These are phyloP conservation scores for Drosophila dives DNA, from an alignment of 2,888 invertebrate species.

Conservation along the genomic window DNA sequence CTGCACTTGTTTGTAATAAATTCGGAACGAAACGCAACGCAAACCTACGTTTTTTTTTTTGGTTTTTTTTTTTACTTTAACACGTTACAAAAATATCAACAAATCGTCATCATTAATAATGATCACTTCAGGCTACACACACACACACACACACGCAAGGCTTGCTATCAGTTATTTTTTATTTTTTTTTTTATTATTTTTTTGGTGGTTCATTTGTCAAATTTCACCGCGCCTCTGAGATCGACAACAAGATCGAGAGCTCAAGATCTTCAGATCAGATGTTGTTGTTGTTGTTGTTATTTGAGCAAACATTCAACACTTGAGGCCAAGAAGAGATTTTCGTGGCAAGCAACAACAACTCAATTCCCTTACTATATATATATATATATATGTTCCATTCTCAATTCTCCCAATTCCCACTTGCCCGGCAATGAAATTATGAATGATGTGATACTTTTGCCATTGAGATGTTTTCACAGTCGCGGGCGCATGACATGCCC, in stretches of 20 bases:
- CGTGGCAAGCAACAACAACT: slow-evolving; percentile 79
- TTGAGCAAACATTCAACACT: slow-evolving; percentile 82
- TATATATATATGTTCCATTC: slow-evolving; percentile 3
- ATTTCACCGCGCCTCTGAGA: slow-evolving; percentile 76
- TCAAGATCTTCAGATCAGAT: slow-evolving; percentile 57
- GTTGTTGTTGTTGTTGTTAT: slow-evolving; percentile 65
- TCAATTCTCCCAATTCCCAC: slow-evolving; percentile 50
- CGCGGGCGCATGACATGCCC: slow-evolving; percentile 79
- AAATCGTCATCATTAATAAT: slow-evolving; percentile 85
- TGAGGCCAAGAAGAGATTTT: slow-evolving; percentile 76
- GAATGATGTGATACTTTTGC: slow-evolving; percentile 82
- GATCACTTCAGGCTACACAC: slow-evolving; percentile 76
- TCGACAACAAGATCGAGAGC: slow-evolving; percentile 57
- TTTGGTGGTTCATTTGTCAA: slow-evolving; percentile 76
- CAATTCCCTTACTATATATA: slow-evolving; percentile 51
- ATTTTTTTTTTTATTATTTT: slow-evolving; percentile 28
- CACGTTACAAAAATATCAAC: slow-evolving; percentile 84
- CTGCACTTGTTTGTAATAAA: slow-evolving; percentile 76
- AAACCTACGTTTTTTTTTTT: slow-evolving; percentile 12
- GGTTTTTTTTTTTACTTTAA: slow-evolving; percentile 57
- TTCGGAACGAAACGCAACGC: slow-evolving; percentile 36
- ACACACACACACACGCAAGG: slow-evolving; percentile 17
- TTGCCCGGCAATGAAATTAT: slow-evolving; percentile 75
- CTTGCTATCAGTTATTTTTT: slow-evolving; percentile 41
- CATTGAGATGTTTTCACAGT: slow-evolving; percentile 81